Evolutionary conservation across 64 coral and sea anemone species (phyloP).

Genomic region (Trachythela sp.): DNA sequence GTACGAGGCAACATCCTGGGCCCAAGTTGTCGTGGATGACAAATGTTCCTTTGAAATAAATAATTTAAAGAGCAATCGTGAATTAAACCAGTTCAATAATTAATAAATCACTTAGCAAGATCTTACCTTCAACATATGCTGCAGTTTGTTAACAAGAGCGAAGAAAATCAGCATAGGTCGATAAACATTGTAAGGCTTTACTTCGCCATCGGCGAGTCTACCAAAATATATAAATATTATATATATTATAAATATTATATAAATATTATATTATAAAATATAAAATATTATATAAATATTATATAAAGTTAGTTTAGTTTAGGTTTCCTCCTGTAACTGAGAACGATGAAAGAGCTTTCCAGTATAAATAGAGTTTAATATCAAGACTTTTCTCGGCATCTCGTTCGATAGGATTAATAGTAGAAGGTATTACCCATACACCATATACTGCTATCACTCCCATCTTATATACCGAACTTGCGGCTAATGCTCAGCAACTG

Average conservation of each 20-base stretch:
- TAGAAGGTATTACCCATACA: too few species aligned
- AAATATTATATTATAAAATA: too few species aligned
- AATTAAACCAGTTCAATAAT: neutral
- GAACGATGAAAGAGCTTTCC: too few species aligned
- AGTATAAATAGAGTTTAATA: too few species aligned
- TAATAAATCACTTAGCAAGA: neutral
- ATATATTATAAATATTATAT: too few species aligned
- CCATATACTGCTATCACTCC: too few species aligned
- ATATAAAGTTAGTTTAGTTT: neutral
- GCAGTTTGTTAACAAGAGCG: constrained; percentile 53
- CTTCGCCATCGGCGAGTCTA: constrained; percentile 32
- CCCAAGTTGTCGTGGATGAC: constrained; percentile 45
- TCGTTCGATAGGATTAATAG: too few species aligned
- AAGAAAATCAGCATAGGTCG: constrained; percentile 52
- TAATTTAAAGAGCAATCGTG: neutral
- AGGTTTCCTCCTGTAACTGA: too few species aligned
- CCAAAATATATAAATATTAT: neutral
- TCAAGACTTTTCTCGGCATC: too few species aligned
- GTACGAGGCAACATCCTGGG: constrained; percentile 71
- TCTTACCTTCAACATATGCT: constrained; percentile 46
- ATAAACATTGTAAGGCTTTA: constrained; percentile 48
- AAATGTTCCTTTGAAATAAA: constrained; percentile 41
- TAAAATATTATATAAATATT: neutral
- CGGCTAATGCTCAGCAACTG: too few species aligned
- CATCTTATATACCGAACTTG: too few species aligned